These are phyloP conservation scores for Sicus ferrugineus DNA, from an alignment of 2,888 invertebrate genomes.

Conservation along the genomic window DNA sequence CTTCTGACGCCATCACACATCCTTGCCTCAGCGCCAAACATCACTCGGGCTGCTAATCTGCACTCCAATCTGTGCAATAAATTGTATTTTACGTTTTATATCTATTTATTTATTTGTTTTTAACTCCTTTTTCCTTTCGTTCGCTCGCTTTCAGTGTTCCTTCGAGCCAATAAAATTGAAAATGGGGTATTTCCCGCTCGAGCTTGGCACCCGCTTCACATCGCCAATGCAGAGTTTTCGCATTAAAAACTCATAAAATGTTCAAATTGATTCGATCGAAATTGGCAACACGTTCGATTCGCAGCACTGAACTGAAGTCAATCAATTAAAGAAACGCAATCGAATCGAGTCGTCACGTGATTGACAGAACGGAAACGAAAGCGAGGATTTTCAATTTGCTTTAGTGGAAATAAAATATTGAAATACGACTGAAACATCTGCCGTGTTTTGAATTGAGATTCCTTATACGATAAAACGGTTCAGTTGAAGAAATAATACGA, in stretches of 20 bases:
- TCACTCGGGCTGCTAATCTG: background rate
- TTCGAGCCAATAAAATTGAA: background rate
- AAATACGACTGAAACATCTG: background rate
- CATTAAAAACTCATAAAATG: constrained; percentile 41
- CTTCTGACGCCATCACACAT: background rate
- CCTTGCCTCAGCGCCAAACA: background rate
- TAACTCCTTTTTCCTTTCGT: constrained; percentile 19
- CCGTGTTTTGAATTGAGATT: no score
- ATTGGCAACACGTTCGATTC: constrained; percentile 14
- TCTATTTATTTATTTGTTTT: constrained; percentile 31
- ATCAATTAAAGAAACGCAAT: constrained; percentile 27
- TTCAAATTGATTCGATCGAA: constrained; percentile 35
- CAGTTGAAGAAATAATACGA: no score
- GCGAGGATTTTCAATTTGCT: constrained; percentile 4
- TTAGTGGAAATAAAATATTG: background rate
- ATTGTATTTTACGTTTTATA: constrained; percentile 33
- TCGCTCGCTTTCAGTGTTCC: background rate
- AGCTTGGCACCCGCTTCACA: background rate
- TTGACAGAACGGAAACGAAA: background rate
- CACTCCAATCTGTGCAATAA: constrained; percentile 37
- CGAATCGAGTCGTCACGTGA: constrained; percentile 14
- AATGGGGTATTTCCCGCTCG: background rate
- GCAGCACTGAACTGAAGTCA: constrained; percentile 13
- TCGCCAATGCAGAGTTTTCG: constrained; percentile 27
- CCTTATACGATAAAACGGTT: no score